These are phyloP conservation scores for Dendroctonus valens DNA, from an alignment of 1,140 invertebrate species.

Conservation along the genomic window DNA sequence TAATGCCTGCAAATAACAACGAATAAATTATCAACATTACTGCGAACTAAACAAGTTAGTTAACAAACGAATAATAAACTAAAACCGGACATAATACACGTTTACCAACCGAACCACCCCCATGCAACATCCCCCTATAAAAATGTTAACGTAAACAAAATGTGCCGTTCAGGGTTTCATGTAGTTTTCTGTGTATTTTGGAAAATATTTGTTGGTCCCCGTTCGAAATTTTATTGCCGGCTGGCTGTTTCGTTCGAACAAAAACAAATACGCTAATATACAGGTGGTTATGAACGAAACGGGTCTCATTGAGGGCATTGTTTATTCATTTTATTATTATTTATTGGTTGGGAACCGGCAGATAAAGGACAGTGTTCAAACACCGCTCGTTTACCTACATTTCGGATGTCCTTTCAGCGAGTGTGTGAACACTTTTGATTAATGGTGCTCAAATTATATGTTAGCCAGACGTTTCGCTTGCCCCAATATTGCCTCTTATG, in stretches of 20 bases:
- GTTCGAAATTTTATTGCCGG: constrained; percentile 11
- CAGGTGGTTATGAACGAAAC: constrained; percentile 18
- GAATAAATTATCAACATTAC: too few species aligned
- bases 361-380: not conserved
- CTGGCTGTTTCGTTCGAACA: constrained; percentile 14
- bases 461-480: too few species aligned
- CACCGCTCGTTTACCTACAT: too few species aligned
- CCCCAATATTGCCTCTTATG: too few species aligned
- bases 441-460: too few species aligned
- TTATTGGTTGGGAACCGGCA: constrained; percentile 21
- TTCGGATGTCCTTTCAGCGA: too few species aligned
- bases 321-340: constrained; percentile 25
- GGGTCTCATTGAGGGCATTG: constrained; percentile 8
- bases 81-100: too few species aligned
- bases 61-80: too few species aligned
- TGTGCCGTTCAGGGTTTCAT: constrained; percentile 13
- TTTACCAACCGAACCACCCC: too few species aligned
- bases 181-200: constrained; percentile 15
- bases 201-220: constrained; percentile 7
- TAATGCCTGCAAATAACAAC: too few species aligned
- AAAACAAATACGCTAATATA: constrained; percentile 17
- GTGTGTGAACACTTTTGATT: too few species aligned
- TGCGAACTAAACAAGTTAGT: too few species aligned
- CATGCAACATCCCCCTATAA: constrained; percentile 12
- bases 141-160: constrained; percentile 14